Percentiles rank a stretch among this genome's conserved stretches.
phyloP scores from a whole-genome alignment of 1,140 invertebrate genomes.

The Heterodera schachtii region DNA sequence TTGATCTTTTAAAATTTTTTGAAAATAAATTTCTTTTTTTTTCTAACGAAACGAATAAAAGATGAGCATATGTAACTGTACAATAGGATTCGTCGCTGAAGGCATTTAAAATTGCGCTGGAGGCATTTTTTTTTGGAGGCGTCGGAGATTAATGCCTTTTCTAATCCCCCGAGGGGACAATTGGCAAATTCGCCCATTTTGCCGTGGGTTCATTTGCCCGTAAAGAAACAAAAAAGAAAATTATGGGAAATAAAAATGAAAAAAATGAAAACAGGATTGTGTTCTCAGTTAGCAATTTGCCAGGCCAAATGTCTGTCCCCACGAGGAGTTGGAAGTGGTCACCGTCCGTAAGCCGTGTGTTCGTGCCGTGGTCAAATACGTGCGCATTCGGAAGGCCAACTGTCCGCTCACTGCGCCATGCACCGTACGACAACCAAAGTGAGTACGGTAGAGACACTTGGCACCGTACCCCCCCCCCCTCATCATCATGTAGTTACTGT shows the following conservation, averaged over 20 bases:
- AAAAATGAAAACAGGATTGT: background rate
- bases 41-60: background rate
- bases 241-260: background rate
- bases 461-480: too few relatives aligned
- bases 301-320: constrained; percentile 62
- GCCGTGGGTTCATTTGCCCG: background rate
- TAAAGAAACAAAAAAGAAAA: background rate
- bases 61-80: background rate
- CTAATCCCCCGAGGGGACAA: background rate
- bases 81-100: background rate
- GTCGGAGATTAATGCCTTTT: background rate
- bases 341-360: constrained; percentile 62
- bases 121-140: constrained; percentile 1
- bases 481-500: too few relatives aligned
- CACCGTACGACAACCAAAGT: constrained; percentile 62
- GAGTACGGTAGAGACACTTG: constrained; percentile 9
- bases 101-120: background rate
- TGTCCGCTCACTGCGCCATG: constrained; percentile 53
- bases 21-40: background rate
- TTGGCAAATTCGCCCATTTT: background rate
- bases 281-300: constrained; percentile 30
- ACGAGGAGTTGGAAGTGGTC: constrained; percentile 61
- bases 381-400: constrained; percentile 55
- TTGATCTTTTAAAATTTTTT: background rate
- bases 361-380: constrained; percentile 61